A percentile compares a stretch with the other conserved stretches of the same genome.
phyloP scores from a whole-genome alignment of 2,113 vertebrate species.

The Alligator mississippiensis region DNA sequence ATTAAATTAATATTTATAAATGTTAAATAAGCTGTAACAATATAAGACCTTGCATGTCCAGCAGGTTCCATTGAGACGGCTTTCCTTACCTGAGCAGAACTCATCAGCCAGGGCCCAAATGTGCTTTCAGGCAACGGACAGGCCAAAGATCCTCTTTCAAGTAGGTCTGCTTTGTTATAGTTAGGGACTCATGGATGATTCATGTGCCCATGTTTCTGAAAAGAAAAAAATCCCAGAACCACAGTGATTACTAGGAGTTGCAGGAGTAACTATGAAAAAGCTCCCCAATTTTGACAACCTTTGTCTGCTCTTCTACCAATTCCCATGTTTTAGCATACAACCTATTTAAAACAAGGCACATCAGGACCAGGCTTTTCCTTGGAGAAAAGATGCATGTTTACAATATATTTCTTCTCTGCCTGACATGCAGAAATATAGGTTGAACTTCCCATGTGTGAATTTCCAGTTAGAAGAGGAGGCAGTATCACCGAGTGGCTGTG shows the following conservation, averaged over 20 bases:
- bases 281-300: too few species aligned
- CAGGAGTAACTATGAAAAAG: too few species aligned
- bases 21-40: background rate
- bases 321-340: too few species aligned
- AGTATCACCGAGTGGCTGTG: background rate
- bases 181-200: background rate
- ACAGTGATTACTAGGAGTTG: background rate
- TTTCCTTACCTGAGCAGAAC: background rate
- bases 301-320: too few species aligned
- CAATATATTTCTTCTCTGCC: background rate
- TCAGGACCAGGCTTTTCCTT: background rate
- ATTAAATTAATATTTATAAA: background rate
- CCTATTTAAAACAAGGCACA: too few species aligned
- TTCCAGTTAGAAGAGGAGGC: background rate
- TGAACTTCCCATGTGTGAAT: background rate
- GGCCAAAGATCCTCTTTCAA: background rate
- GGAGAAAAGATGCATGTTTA: background rate
- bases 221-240: background rate
- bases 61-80: background rate
- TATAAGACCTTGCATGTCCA: background rate
- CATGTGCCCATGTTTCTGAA: background rate
- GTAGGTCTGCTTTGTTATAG: background rate
- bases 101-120: background rate
- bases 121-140: background rate
- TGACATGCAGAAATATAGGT: too few species aligned